Base-by-base conservation (phyloP, 2,888 invertebrate species). In the Platycheirus albimanus region DNA sequence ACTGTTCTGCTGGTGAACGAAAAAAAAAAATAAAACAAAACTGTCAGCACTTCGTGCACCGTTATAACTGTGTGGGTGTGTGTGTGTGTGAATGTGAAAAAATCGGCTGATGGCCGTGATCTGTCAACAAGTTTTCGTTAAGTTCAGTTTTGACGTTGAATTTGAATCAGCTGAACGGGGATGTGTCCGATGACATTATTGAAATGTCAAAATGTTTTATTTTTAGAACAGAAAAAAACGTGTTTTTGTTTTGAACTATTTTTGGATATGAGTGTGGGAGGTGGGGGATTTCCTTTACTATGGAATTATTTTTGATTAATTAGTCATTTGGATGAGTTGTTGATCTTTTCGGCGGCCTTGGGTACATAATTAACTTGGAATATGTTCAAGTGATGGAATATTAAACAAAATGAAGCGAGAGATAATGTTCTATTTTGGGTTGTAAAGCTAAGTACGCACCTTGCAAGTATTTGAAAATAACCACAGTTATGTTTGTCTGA, bases 111-210 rank as follows among this genome's bases (percentile, higher is more conserved):
- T 58, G 30, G 61, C 19, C 30, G 45, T 24, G 24, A 41, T 2
- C 36, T 71, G 71, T 76, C 66, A 67, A 76, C 64, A 75, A 74
- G 70, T 75, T 45, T 66, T 61, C 38, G 47, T 17, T 17, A 2
- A 78, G 11, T 36, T 52, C 15, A 36, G 54, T 45, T 45, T 45
- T 6, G 0, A 4, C 10, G 30, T 8, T 8, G 30, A 33, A 4
- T 33, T 33, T 33, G 3, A 24, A 24, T 33, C 52, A 56, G 54
- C 49, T 66, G 67, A 74, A 74, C 38, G 24, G 20, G 45, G 43
- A 43, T 61, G 24, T 71, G 61, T 70, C 38, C 24, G 30, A 10
- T 11, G n/a, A 8, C 0, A n/a, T n/a, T n/a, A n/a, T 41, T 11
- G 7, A 19, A 30, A 11, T 28, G 10, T 28, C 20, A 28, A 58